A percentile compares a stretch with the other conserved stretches of the same genome.
Evolutionary conservation across 2,888 invertebrate species (phyloP).

Genomic region (Prosopocoilus inquinatus): DNA sequence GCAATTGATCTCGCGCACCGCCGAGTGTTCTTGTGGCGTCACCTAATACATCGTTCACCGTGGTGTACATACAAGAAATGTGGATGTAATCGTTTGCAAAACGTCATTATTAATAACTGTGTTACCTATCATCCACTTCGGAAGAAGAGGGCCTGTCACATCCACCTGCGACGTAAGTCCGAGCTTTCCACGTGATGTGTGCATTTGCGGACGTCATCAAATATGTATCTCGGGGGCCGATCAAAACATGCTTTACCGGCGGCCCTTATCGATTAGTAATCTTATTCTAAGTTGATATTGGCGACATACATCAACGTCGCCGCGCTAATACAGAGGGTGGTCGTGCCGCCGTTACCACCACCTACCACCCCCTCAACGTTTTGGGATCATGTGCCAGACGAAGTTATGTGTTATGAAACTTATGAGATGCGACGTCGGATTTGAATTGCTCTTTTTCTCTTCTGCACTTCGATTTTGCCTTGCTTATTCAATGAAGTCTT

Average conservation of each 20-base stretch:
- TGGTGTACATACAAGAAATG: too few relatives aligned
- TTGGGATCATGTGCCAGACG: neutral
- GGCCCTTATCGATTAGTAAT: conserved; percentile 38
- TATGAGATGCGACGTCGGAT: too few relatives aligned
- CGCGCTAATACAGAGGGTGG: conserved; percentile 35
- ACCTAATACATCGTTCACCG: too few relatives aligned
- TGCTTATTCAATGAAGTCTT: too few relatives aligned
- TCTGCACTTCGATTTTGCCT: too few relatives aligned
- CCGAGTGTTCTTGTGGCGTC: too few relatives aligned
- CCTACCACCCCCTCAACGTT: neutral
- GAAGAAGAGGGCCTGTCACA: neutral
- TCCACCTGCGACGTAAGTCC: neutral
- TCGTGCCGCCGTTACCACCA: conserved; percentile 26
- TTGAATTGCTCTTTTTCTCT: too few relatives aligned
- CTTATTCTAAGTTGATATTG: conserved; percentile 43
- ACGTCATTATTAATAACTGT: too few relatives aligned
- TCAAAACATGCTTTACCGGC: conserved; percentile 4
- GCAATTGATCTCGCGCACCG: too few relatives aligned
- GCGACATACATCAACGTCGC: conserved; percentile 45
- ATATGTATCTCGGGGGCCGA: neutral
- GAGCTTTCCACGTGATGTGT: neutral
- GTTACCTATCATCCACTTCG: too few relatives aligned
- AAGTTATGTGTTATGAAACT: too few relatives aligned
- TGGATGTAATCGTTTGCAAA: too few relatives aligned
- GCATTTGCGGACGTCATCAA: neutral